Evolutionary conservation across 2,113 vertebrate species (phyloP), one percentile per base, ranked within the genome.

Genomic region (Apus apus): DNA sequence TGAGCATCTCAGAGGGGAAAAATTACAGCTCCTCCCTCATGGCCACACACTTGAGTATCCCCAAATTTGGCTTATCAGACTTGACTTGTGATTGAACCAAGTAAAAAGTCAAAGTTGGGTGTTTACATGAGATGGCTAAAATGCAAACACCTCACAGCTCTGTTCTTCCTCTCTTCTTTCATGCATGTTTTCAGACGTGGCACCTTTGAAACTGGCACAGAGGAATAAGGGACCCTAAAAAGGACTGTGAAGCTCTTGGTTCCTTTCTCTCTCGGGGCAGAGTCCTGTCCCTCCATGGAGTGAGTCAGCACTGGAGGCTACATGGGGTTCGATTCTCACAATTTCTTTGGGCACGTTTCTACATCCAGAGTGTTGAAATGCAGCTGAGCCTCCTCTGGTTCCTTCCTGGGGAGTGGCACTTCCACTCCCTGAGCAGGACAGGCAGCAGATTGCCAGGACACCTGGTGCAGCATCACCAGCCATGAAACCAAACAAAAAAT

Each of bases 1-100:
- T 64, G 78, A 96, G 64, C 68, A 75, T 91, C 94, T 97, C 97
- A 93, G 92, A 18, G 34, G 56, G 85, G 91, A 92, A 94, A 87
- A 96, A 97, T 94, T 51, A 65, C 82, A 93, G 76, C 95, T 90
- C 95, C 96, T 97, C 90, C 94, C 96, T 91, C 96, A 51, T 14
- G 91, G 94, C 91, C 94, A 92, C 84, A 79, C 74, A 89, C 89
- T 12, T 56, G 40, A 50, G 23, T 30, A 77, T 84, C 93, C 89
- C 96, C 68, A 96, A 92, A 80, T 48, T 22, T 11, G 53, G 38
- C 45, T 91, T 84, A 54, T 77, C 64, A 64, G 43, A 3, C 51
- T 45, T 8, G 6, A 40, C 84, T 87, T 65, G 77, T 23, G 70
- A 81, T 3, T 51, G 76, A 84, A 45, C 23, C 65, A 54, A 72